phyloP scores from a whole-genome alignment of 2,797 vertebrate genomes.

The Lacerta viridis region DNA sequence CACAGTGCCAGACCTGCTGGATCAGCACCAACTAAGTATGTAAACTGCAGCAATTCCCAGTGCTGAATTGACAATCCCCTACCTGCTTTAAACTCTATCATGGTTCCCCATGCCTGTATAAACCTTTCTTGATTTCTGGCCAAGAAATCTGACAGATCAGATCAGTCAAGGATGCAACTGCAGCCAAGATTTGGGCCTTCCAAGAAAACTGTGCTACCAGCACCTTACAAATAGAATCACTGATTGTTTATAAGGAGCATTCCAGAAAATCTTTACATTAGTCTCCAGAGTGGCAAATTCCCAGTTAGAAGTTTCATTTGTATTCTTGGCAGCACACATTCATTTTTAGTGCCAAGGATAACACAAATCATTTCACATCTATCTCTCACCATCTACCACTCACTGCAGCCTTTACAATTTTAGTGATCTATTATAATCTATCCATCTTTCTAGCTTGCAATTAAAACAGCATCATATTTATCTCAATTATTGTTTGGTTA shows the following conservation, averaged over 20 bases:
- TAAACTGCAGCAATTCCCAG: not conserved
- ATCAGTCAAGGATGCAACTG: not conserved
- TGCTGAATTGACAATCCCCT: not conserved
- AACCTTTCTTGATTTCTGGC: not conserved
- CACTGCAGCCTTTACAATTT: not conserved
- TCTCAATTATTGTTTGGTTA: not conserved
- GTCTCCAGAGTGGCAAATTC: conserved; percentile 11
- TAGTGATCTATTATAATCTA: conserved; percentile 13
- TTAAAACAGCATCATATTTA: conserved; percentile 6
- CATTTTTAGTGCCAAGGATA: conserved; percentile 15
- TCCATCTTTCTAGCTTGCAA: not conserved
- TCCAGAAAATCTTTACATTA: conserved; percentile 17
- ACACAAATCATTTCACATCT: conserved; percentile 14
- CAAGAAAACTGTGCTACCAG: not conserved
- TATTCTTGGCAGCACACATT: conserved; percentile 20
- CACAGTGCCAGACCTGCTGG: not conserved
- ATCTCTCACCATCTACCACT: conserved; percentile 9
- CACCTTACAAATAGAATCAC: not conserved
- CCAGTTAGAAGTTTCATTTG: conserved; percentile 22
- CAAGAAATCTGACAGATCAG: not conserved
- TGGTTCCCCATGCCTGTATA: not conserved
- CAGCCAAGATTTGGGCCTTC: not conserved
- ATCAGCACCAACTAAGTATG: not conserved
- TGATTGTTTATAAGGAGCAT: not conserved
- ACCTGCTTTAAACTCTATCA: not conserved